These are phyloP conservation scores for Punctoribates punctum DNA, from an alignment of 2,888 invertebrate genomes.

Conservation along the genomic window DNA sequence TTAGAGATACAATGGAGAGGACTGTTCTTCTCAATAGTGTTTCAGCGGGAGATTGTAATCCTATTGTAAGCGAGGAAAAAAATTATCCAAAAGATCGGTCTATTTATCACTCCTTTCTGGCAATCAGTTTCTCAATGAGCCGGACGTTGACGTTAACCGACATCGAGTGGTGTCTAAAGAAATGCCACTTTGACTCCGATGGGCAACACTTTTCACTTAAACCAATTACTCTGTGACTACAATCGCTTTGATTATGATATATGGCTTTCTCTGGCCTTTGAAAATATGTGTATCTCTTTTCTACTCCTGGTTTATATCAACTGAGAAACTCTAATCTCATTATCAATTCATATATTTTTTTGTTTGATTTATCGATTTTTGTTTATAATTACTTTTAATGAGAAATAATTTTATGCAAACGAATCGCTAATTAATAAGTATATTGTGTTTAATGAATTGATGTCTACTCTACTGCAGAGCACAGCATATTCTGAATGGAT, in stretches of 20 bases:
- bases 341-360: too few species aligned
- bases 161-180: not conserved
- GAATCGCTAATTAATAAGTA: not conserved
- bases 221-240: conserved; percentile 29
- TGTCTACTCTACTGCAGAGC: not conserved
- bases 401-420: not conserved
- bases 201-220: conserved; percentile 32
- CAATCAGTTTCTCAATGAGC: conserved; percentile 11
- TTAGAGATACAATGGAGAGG: not conserved
- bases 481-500: not conserved
- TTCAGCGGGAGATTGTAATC: conserved; percentile 11
- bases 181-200: not conserved
- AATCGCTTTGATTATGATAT: conserved; percentile 29
- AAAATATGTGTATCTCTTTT: not conserved
- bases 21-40: not conserved
- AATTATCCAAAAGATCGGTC: not conserved
- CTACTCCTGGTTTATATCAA: too few species aligned
- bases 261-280: not conserved
- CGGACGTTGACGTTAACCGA: conserved; percentile 3
- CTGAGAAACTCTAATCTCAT: too few species aligned
- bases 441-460: not conserved
- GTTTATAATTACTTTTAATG: not conserved
- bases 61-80: not conserved
- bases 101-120: conserved; percentile 19
- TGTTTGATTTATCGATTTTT: not conserved